Evolutionary conservation across 1,140 invertebrate species (phyloP).

Genomic region (Camponotus pennsylvanicus): DNA sequence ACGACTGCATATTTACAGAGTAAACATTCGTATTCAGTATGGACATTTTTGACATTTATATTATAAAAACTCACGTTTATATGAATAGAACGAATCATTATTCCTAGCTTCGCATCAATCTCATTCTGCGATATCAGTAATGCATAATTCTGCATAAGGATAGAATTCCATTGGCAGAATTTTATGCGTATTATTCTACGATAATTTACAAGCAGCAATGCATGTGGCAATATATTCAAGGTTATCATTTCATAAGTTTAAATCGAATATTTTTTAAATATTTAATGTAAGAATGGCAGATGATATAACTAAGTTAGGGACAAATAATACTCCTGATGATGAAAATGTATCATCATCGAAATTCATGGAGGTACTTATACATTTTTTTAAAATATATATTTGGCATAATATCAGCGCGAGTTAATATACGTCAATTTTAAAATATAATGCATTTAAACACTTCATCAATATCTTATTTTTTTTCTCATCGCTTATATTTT

Average conservation of each 20-base stretch:
- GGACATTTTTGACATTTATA: slow-evolving; percentile 30
- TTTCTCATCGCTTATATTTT: background rate
- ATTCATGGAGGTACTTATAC: slow-evolving; percentile 17
- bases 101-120: slow-evolving; percentile 2
- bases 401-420: background rate
- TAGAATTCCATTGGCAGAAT: background rate
- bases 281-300: slow-evolving; percentile 19
- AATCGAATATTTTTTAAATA: background rate
- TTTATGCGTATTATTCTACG: background rate
- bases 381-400: background rate
- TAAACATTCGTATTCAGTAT: background rate
- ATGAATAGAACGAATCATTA: background rate
- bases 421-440: background rate
- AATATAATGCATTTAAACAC: background rate
- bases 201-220: slow-evolving; percentile 3
- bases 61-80: background rate
- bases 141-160: slow-evolving; percentile 3
- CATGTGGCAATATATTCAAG: background rate
- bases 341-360: background rate
- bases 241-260: background rate
- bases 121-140: background rate
- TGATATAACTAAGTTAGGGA: background rate
- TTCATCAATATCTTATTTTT: slow-evolving; percentile 3
- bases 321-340: slow-evolving; percentile 4
- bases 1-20: background rate